Evolutionary conservation across 2,113 vertebrate genomes (phyloP), one percentile per base, ranked within the genome.

Genomic region (Cranoglanis bouderius): DNA sequence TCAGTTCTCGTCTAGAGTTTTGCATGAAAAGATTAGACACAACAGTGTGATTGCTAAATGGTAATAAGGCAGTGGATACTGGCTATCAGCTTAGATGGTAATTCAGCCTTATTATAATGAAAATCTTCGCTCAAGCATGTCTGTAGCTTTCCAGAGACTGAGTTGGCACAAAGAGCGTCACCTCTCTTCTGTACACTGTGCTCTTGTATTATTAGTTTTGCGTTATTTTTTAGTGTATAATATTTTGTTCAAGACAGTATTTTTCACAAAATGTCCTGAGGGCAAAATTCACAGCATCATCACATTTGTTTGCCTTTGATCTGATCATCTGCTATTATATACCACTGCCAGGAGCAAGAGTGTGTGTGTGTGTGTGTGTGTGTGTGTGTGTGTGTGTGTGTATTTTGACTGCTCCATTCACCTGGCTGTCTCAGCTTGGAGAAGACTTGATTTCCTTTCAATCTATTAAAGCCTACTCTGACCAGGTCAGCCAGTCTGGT

Each of bases 381-480:
- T 57, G 61, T 82, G 86, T 72, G 35, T 74, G 32, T 70, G 84
- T 61, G 88, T 2, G 81, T 1, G 55, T 21, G 24, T 29, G 35
- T 51, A 29, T 46, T n/a, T n/a, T 51, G 61, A 46, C 38, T 57
- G 35, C 40, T 13, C 55, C 49, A 3, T 83, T 83, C 59, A 85
- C 53, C 82, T 85, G 53, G 29, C 84, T 86, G 75, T 80, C 57
- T 83, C 61, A 80, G 53, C 40, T 84, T 70, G n/a, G 18, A 59
- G 51, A 77, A 80, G 67, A 82, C 35, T 70, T 80, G 84, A 77
- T 78, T 67, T 86, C 74, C 40, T 89, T 87, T 80, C 80, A n/a
- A 26, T 88, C 53, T 81, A 51, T 85, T 59, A 80, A 88, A 46
- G 18, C 49, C 19, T 32, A 32, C 26, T 13, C 85, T 49, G 72